phyloP scores from a whole-genome alignment of 2,797 vertebrate genomes.

The Bradypodion pumilum region DNA sequence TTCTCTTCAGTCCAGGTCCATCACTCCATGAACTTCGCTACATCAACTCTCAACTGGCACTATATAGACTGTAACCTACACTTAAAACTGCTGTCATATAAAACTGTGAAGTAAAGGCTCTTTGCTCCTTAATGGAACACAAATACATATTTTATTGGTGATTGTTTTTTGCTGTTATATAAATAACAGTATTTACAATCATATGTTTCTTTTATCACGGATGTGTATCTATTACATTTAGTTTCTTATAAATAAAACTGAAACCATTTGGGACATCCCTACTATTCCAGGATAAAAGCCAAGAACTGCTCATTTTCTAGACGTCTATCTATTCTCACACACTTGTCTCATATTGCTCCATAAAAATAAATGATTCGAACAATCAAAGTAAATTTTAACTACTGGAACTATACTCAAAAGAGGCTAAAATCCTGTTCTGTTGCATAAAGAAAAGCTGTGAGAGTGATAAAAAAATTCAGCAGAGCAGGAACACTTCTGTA shows the following conservation, averaged over 20 bases:
- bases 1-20: too few relatives aligned
- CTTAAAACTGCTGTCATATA: neutral
- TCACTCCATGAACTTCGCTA: too few relatives aligned
- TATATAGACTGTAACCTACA: neutral
- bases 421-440: too few relatives aligned
- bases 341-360: neutral
- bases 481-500: too few relatives aligned
- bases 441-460: too few relatives aligned
- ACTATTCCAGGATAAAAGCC: neutral
- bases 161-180: neutral
- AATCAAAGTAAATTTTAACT: neutral
- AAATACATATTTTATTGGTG: neutral
- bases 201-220: neutral
- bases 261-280: neutral
- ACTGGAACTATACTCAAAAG: neutral
- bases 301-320: neutral
- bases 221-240: neutral
- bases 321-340: neutral
- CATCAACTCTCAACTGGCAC: too few relatives aligned
- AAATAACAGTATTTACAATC: neutral
- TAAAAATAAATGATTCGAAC: conserved; percentile 4
- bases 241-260: neutral
- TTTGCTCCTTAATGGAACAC: neutral
- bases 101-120: neutral
- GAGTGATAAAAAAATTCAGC: too few relatives aligned